Evolutionary conservation across 2,888 invertebrate species (phyloP).

Genomic region (Lasioglossum figueresi): DNA sequence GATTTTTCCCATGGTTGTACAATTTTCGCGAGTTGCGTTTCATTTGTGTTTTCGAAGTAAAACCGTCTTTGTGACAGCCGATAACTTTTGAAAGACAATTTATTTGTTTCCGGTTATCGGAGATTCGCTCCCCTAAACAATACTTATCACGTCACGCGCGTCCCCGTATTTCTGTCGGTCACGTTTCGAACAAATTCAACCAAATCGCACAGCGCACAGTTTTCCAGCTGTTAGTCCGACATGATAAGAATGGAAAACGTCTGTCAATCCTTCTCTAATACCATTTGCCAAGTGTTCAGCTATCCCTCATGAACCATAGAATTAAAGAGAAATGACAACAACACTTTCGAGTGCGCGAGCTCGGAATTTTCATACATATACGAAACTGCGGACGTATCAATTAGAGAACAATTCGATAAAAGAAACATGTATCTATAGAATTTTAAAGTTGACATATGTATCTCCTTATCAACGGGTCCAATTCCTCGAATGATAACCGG

Average conservation of each 20-base stretch:
- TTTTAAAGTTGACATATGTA: neutral
- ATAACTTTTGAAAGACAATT: neutral
- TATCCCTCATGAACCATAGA: constrained; percentile 24
- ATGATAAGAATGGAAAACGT: neutral
- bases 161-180: neutral
- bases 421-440: neutral
- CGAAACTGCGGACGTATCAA: neutral
- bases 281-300: neutral
- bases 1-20: constrained; percentile 27
- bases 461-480: neutral
- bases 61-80: neutral
- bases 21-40: neutral
- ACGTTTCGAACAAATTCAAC: neutral
- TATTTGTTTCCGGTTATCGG: neutral
- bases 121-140: neutral
- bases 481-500: neutral
- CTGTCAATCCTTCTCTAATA: neutral
- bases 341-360: neutral
- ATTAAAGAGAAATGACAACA: constrained; percentile 28
- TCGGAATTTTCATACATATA: neutral
- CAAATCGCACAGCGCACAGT: neutral
- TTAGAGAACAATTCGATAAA: neutral
- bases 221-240: neutral
- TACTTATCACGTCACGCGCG: neutral
- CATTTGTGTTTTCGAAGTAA: constrained; percentile 16